Conservation (phyloP, 1,140 invertebrate genomes). For the Philaenus spumarius region DNA sequence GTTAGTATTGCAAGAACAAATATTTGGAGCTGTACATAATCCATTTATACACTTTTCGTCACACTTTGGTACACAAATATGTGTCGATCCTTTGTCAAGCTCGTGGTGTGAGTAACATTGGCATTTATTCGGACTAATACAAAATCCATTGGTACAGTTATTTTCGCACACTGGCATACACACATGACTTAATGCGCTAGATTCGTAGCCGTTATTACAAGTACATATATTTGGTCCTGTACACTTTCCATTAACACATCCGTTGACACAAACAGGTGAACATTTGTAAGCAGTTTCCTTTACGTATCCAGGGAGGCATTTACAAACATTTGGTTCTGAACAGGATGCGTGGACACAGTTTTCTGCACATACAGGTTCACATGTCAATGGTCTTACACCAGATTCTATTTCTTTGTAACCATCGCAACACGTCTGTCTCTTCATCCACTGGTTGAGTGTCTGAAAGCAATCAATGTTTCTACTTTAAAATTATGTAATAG, state of each 20-base stretch:
- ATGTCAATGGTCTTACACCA: too few species aligned
- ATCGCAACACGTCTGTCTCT: too few species aligned
- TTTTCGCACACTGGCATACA: not conserved
- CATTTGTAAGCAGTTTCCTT: not conserved
- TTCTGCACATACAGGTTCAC: not conserved
- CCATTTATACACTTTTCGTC: not conserved
- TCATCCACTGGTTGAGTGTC: too few species aligned
- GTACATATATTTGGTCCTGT: not conserved
- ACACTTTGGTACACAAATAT: not conserved
- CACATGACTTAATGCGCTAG: not conserved
- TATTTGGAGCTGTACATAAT: not conserved
- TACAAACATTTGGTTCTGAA: not conserved
- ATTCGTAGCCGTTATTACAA: not conserved
- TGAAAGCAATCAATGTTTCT: too few species aligned
- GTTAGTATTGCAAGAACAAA: not conserved
- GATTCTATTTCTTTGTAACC: too few species aligned
- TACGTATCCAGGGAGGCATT: not conserved
- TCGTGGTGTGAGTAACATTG: not conserved
- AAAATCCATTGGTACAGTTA: not conserved
- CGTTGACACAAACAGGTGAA: not conserved
- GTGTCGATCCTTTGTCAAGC: not conserved
- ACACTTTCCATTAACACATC: not conserved
- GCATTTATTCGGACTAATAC: not conserved
- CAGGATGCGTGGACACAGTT: not conserved
- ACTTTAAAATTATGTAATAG: too few species aligned